A percentile compares a stretch with the other conserved stretches of the same genome.
Conservation (phyloP, 2,113 vertebrate genomes). For the Eupsittula cactorum region DNA sequence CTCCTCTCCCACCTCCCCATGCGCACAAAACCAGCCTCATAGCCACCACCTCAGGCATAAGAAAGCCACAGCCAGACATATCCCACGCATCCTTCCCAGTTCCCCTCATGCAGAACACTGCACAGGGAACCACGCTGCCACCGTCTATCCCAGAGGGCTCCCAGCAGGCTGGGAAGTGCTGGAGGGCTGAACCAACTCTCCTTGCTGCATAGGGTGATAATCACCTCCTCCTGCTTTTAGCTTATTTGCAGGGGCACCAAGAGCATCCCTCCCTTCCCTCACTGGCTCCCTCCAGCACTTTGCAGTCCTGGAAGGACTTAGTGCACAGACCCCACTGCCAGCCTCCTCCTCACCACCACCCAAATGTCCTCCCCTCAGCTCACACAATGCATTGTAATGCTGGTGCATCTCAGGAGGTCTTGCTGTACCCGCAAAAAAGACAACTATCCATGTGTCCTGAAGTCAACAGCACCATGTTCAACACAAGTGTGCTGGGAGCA, state of each 20-base stretch:
- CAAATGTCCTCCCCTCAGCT: not conserved
- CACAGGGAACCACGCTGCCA: not conserved
- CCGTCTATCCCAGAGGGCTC: not conserved
- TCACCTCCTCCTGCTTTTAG: not conserved
- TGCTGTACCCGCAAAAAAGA: not conserved
- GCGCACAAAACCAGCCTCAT: not conserved
- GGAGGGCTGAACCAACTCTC: not conserved
- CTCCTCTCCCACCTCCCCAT: not conserved
- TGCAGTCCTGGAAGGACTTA: not conserved
- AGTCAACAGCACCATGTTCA: not conserved
- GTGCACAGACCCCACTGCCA: not conserved
- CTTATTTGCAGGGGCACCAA: not conserved
- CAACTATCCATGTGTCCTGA: not conserved
- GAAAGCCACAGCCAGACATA: not conserved
- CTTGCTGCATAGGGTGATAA: accelerated
- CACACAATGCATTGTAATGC: accelerated
- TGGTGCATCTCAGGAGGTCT: not conserved
- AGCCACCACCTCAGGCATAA: accelerated
- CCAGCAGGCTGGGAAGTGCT: not conserved
- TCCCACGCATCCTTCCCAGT: not conserved
- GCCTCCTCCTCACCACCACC: not conserved
- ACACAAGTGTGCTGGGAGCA: not conserved
- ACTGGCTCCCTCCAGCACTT: not conserved
- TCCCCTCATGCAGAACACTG: not conserved
- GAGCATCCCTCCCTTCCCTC: not conserved